Base-by-base conservation (phyloP, 2,888 invertebrate species). In the Nezara viridula region DNA sequence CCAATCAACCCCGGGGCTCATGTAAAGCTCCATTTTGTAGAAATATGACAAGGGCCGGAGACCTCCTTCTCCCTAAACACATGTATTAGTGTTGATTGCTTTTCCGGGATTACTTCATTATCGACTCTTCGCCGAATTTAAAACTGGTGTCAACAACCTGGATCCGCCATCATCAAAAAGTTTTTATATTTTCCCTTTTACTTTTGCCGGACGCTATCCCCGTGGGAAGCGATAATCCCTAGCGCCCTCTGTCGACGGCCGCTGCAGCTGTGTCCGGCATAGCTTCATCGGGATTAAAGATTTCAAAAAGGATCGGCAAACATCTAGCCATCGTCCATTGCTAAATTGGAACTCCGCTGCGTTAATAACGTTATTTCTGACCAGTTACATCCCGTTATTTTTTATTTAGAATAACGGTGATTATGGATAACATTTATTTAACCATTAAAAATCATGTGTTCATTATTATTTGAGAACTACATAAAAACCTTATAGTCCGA, bases 71-170 rank as follows among this genome's bases (percentile, higher is more conserved):
- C 32, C 32, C 66, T 73, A 21, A 60, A 81, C 44, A 47, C 24
- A 47, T 44, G 81, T 81, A 81, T 81, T 81, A 81, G 81, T 24
- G 81, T 81, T 81, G 81, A 81, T 81, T 81, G 81, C 81, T 81
- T 81, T 81, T 81, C 44, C 24, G 24, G 44, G 47, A 44, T 81
- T 81, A 81, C 81, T 44, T 47, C 81, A 44, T 81, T 81, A 81
- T 44, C 44, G 44, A 44, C n/a, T n/a, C 44, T 44, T 81, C 44
- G 24, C 40, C 81, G 40, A 47, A 81, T 81, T 44, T 81, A 81
- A 81, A 81, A 81, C 24, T 4, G 44, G 81, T 81, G 66, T 73
- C 66, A 73, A 73, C 66, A 73, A 73, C 66, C 37, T 73, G 16
- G 32, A 32, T 19, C 4, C 37, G 32, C 19, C 19, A 37, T 73